Evolutionary conservation across 2,888 invertebrate genomes (phyloP), one percentile per base, ranked within the genome.

Genomic region (Galerucella pusilla): DNA sequence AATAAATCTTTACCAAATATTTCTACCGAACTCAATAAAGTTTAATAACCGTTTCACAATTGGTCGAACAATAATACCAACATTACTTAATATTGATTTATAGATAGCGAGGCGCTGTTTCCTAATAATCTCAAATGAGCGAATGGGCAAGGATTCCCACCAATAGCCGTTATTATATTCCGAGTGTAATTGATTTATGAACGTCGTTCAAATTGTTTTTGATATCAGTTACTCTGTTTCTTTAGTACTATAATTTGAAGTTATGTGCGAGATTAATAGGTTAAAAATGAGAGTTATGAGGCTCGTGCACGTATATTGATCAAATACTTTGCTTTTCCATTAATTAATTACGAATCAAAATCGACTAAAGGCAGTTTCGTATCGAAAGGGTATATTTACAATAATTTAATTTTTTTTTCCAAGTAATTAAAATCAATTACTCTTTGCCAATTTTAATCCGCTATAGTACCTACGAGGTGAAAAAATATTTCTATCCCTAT

Each of bases 231-330:
- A 20, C 63, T 71, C 61, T 74, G 70, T 49, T 71, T 42, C 66
- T 66, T 65, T 74, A 67, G 71, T 74, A 74, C 71, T 71, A 68
- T 75, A 71, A 75, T 75, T 75, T 68, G 75, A 60, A 76, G 69
- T 76, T 74, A 76, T 76, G 73, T 68, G 64, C 57, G 68, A 68
- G 73, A 73, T 75, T 70, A 75, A 75, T 75, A 70, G 73, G 76
- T 76, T 71, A 76, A 76, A 64, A 66, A 75, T 35, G 1, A 75
- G 71, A 75, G 16, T 75, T 75, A 75, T 68, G 59, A 46, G 57
- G 57, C 42, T 63, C 28, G 57, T 35, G 52, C 71, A 75, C 71
- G 75, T 35, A 1, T 63, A 46, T 49, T 42, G 68, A 66, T 64
- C 52, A 20, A 59, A 66, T 59, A 70, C 67, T 67, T 71, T 61